A percentile compares a stretch with the other conserved stretches of the same genome.
phyloP scores from a whole-genome alignment of 2,797 vertebrate genomes.

The Scolopax rusticola region DNA sequence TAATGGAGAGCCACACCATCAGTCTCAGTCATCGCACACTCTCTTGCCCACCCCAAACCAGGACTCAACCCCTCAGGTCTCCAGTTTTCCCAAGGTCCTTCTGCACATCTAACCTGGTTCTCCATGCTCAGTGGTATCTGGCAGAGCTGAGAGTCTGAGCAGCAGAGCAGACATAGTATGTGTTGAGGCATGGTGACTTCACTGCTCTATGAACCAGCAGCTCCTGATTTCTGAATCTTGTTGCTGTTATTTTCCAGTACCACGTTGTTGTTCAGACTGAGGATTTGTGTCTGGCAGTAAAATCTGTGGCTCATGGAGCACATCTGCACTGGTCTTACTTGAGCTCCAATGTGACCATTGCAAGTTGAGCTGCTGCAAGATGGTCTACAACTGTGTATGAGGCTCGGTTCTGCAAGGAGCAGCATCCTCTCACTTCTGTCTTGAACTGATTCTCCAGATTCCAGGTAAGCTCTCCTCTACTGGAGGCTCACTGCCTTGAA shows the following conservation, averaged over 20 bases:
- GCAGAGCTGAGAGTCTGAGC: not conserved
- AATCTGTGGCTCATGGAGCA: not conserved
- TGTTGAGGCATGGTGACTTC: not conserved
- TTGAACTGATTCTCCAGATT: not conserved
- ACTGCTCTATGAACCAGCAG: not conserved
- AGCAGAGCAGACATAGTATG: not conserved
- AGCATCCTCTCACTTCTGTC: not conserved
- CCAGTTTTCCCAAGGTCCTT: not conserved
- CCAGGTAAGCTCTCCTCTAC: not conserved
- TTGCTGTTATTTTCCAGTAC: not conserved
- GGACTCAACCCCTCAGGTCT: not conserved
- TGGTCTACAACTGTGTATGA: accelerated
- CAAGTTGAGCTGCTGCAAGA: not conserved
- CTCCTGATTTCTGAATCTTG: not conserved
- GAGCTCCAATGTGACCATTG: not conserved
- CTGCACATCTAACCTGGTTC: not conserved
- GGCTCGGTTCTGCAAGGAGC: not conserved
- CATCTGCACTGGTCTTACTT: not conserved
- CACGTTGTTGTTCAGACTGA: not conserved
- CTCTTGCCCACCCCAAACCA: not conserved
- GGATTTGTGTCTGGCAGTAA: not conserved
- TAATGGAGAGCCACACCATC: not conserved
- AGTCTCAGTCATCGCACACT: not conserved
- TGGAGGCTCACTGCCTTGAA: not conserved
- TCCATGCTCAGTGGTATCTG: not conserved